Base-by-base conservation (phyloP, 2,797 vertebrate genomes). In the Todus mexicanus region DNA sequence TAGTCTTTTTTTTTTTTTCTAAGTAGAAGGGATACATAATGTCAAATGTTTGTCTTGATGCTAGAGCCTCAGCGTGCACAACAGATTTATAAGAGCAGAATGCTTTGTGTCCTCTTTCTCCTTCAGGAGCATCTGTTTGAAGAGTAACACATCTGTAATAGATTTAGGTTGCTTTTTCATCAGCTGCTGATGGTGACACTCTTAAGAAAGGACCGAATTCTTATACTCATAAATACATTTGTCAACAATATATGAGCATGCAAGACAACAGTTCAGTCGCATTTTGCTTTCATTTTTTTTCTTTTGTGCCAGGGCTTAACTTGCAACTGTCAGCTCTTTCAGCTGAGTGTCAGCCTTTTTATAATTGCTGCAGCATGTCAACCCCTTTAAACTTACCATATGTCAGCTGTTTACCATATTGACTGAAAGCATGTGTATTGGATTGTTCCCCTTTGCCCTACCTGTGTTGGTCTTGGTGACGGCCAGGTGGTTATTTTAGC, bases 291-390 rank as follows among this genome's bases (percentile, higher is more conserved):
- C 26, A 50, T 95, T 96, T 91, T 74, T 90, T 72, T 61, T 84
- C 48, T 92, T 94, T 87, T 86, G 65, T 93, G 66, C 33, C 71
- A 35, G 78, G 61, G 76, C 25, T 29, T 86, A 89, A 79, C 85
- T 96, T 92, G 64, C 71, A 87, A 76, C 87, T 81, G 71, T 71
- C 81, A 94, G 93, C 72, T 91, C 53, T 89, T 93, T 83, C 75
- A 81, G 75, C 64, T 71, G 77, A 90, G 51, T 72, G 71, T 81
- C 90, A 88, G 79, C 61, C 56, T 94, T 89, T 89, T 87, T 50
- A 59, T 87, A 94, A 94, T 70, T 91, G 71, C 89, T 71, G 70
- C 68, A 48, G 73, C 21, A 7, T 80, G 56, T 77, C 78, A 94
- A 3, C 60, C 81, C 63, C 74, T 71, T 90, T 60, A 50, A 89